Evolutionary conservation across 2,113 vertebrate genomes (phyloP).

Genomic region (Chamaea fasciata): DNA sequence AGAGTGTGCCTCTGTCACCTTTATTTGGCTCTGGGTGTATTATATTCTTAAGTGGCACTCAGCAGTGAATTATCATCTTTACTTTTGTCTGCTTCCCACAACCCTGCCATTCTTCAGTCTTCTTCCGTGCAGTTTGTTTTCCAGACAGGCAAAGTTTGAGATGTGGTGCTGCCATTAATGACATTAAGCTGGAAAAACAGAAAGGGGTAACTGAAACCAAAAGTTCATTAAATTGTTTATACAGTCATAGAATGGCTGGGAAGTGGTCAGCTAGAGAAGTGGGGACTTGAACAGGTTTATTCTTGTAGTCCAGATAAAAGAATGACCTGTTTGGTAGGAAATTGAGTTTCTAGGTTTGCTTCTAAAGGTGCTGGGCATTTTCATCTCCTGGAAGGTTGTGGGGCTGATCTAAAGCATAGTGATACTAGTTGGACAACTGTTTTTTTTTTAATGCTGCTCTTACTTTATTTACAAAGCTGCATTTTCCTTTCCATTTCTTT

Average conservation of each 20-base stretch:
- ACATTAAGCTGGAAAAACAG: neutral
- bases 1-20: neutral
- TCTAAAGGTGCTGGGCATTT: neutral
- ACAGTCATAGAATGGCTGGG: neutral
- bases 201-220: neutral
- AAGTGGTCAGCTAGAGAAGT: neutral
- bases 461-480: neutral
- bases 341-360: neutral
- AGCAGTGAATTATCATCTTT: neutral
- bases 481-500: neutral
- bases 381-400: neutral
- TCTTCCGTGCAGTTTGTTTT: neutral
- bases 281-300: neutral
- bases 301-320: neutral
- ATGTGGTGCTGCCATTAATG: neutral
- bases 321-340: neutral
- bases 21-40: neutral
- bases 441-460: neutral
- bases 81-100: neutral
- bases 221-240: neutral
- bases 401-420: neutral
- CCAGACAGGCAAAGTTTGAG: neutral
- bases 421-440: neutral
- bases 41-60: neutral
- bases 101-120: neutral